phyloP scores from a whole-genome alignment of 2,113 vertebrate species.

The Phylloscopus trochilus region DNA sequence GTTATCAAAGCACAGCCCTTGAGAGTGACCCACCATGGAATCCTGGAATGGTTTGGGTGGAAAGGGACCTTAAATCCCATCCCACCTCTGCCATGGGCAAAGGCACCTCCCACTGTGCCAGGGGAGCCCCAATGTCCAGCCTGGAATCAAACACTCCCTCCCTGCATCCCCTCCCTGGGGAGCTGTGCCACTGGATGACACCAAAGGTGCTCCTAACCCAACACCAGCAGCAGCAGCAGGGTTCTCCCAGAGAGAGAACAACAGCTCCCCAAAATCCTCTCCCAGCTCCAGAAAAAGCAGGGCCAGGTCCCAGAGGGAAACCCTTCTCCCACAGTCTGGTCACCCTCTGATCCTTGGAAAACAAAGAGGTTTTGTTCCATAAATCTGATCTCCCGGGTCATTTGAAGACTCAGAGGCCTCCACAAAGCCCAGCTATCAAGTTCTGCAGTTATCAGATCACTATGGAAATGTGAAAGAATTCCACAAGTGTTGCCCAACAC shows the following conservation, averaged over 20 bases:
- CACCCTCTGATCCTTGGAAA: background rate
- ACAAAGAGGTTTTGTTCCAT: background rate
- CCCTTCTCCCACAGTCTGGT: background rate
- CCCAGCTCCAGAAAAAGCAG: background rate
- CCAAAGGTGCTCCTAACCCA: background rate
- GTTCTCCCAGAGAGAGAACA: fast-evolving
- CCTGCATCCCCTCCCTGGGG: background rate
- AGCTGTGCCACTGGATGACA: fast-evolving
- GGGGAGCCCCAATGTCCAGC: background rate
- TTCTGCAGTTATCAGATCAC: background rate
- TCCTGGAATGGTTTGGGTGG: background rate
- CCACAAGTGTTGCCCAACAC: fast-evolving
- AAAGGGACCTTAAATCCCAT: background rate
- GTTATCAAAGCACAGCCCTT: background rate
- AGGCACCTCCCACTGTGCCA: background rate
- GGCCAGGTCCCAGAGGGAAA: background rate
- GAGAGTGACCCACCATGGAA: background rate
- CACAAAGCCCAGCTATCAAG: background rate
- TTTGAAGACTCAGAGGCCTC: background rate
- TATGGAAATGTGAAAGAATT: background rate
- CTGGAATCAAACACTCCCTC: background rate
- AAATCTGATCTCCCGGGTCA: background rate
- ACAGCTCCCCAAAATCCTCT: background rate
- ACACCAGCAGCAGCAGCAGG: fast-evolving
- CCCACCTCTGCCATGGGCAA: background rate